These are phyloP conservation scores for Coelogynopora nodosa DNA, from an alignment of 2,888 invertebrate genomes.

Conservation along the genomic window DNA sequence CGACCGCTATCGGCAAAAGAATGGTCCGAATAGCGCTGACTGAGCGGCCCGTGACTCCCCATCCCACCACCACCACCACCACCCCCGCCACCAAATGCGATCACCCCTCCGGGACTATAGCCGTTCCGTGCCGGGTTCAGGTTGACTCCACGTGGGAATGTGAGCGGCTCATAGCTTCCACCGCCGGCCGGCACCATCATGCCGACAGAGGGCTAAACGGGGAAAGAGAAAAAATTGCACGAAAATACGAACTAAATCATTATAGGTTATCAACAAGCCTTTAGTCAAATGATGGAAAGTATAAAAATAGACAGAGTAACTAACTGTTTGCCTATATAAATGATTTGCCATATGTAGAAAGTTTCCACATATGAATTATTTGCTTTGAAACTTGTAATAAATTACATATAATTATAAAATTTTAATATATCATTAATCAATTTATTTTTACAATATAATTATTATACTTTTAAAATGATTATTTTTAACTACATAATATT, in stretches of 20 bases:
- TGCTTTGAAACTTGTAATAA: too few species aligned
- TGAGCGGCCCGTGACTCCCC: neutral
- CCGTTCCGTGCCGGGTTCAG: neutral
- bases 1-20: neutral
- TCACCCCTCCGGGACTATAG: neutral
- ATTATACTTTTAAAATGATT: too few species aligned
- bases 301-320: too few species aligned
- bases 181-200: neutral
- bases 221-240: neutral
- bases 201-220: neutral
- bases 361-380: too few species aligned
- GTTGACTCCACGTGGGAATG: neutral
- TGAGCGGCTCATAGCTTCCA: neutral
- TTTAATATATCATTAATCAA: too few species aligned
- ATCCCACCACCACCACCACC: neutral
- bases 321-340: too few species aligned
- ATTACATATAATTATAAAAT: too few species aligned
- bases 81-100: neutral
- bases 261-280: too few species aligned
- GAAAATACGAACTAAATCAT: neutral
- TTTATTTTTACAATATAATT: too few species aligned
- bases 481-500: too few species aligned
- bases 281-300: too few species aligned
- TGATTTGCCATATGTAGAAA: too few species aligned
- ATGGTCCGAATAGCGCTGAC: constrained; percentile 19